phyloP scores from a whole-genome alignment of 2,888 invertebrate species.

The Pandemis corylana region DNA sequence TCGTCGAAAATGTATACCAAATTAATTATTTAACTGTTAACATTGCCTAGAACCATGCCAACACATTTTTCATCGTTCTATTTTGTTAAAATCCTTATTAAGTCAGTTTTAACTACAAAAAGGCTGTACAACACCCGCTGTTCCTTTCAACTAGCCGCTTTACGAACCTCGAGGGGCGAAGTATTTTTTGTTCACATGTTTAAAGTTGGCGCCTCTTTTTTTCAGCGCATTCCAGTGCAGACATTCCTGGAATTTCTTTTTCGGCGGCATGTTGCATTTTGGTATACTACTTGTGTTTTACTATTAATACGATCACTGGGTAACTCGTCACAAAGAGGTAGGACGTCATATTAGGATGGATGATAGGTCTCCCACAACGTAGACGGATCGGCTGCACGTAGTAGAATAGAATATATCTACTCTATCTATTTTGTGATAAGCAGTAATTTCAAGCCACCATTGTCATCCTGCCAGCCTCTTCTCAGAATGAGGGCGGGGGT shows the following conservation, averaged over 20 bases:
- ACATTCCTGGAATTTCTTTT: constrained; percentile 24
- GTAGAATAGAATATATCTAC: too few species aligned
- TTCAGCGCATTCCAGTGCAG: constrained; percentile 6
- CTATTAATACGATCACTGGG: too few species aligned
- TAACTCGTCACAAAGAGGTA: too few species aligned
- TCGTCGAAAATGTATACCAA: too few species aligned
- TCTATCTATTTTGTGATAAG: too few species aligned
- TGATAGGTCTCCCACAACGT: too few species aligned
- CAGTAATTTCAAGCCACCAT: too few species aligned
- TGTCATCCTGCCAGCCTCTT: too few species aligned
- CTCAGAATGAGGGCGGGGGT: too few species aligned
- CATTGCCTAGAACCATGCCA: not conserved
- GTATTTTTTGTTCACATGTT: constrained; percentile 12
- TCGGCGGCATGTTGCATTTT: not conserved
- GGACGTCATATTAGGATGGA: too few species aligned
- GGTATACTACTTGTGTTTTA: not conserved
- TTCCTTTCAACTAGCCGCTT: constrained; percentile 22
- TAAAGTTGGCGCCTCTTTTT: constrained; percentile 29
- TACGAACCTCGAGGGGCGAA: constrained; percentile 1
- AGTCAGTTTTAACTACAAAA: not conserved
- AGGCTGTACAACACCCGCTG: not conserved
- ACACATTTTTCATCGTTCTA: not conserved
- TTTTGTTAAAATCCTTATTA: not conserved
- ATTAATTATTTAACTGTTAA: too few species aligned
- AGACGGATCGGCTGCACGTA: too few species aligned